Conservation (phyloP, 2,113 vertebrate genomes). For the Serilophus lunatus region DNA sequence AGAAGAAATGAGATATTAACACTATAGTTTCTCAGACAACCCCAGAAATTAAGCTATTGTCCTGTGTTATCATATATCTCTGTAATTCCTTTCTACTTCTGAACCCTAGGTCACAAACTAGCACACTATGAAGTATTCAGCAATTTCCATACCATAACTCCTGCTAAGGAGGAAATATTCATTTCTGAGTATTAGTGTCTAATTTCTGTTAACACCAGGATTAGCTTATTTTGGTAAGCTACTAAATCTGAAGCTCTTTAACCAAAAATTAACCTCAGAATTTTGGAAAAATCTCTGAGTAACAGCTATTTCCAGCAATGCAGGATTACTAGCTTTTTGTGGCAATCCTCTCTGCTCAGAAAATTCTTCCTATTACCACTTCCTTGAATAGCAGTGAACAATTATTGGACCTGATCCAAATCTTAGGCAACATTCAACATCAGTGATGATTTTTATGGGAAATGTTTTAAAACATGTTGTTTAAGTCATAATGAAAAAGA, state of each 20-base stretch:
- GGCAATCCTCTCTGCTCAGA: neutral
- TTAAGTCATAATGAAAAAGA: neutral
- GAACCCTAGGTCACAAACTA: conserved; percentile 44
- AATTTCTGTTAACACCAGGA: conserved; percentile 13
- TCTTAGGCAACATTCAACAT: neutral
- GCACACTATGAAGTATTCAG: conserved; percentile 23
- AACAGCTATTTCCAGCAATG: neutral
- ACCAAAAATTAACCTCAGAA: neutral
- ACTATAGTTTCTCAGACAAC: conserved; percentile 41
- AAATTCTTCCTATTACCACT: neutral
- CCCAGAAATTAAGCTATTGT: conserved; percentile 55
- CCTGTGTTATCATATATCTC: conserved; percentile 44
- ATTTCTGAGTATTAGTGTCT: neutral
- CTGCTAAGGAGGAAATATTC: conserved; percentile 23
- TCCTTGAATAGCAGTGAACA: neutral
- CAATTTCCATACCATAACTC: conserved; percentile 50
- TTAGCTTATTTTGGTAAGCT: conserved; percentile 28
- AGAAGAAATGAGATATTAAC: conserved; percentile 42
- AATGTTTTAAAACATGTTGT: neutral
- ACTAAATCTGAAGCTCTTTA: neutral
- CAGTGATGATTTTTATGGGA: neutral
- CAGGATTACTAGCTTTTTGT: neutral
- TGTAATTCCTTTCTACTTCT: conserved; percentile 50
- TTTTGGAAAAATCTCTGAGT: neutral
- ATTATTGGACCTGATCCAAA: neutral